Percentiles rank a stretch among this genome's conserved stretches.
phyloP scores from a whole-genome alignment of 2,888 invertebrate genomes.

The Cheilosia vulpina region DNA sequence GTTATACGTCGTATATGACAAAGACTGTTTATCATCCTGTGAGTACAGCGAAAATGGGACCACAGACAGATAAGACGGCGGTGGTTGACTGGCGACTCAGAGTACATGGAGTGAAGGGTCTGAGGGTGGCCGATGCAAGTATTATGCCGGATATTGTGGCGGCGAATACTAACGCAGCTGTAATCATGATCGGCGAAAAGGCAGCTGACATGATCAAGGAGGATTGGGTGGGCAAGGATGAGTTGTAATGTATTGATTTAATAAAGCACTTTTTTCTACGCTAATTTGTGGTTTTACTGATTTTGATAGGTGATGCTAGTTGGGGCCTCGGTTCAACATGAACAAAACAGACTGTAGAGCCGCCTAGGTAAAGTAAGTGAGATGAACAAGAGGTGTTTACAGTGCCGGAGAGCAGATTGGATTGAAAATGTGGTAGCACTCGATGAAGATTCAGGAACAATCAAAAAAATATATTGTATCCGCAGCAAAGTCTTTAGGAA shows the following conservation, averaged over 20 bases:
- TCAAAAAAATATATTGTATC: no score
- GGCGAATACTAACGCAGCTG: constrained; percentile 87
- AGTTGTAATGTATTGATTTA: constrained; percentile 35
- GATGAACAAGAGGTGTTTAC: no score
- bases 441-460: no score
- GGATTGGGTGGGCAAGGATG: constrained; percentile 82
- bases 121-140: constrained; percentile 88
- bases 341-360: no score
- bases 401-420: no score
- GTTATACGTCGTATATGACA: constrained; percentile 90
- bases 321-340: no score
- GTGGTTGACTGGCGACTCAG: constrained; percentile 86
- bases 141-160: constrained; percentile 87
- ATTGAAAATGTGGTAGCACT: no score
- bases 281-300: not conserved
- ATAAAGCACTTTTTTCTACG: constrained; percentile 12
- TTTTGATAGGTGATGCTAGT: no score
- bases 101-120: constrained; percentile 84
- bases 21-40: constrained; percentile 91
- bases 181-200: constrained; percentile 88
- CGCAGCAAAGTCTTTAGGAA: no score
- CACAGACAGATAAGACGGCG: constrained; percentile 82
- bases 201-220: constrained; percentile 87
- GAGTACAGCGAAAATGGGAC: constrained; percentile 87
- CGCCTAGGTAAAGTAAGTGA: no score